Percentiles rank a stretch among this genome's conserved stretches.
phyloP scores from a whole-genome alignment of 2,888 invertebrate species.

The Enchytraeus crypticus region DNA sequence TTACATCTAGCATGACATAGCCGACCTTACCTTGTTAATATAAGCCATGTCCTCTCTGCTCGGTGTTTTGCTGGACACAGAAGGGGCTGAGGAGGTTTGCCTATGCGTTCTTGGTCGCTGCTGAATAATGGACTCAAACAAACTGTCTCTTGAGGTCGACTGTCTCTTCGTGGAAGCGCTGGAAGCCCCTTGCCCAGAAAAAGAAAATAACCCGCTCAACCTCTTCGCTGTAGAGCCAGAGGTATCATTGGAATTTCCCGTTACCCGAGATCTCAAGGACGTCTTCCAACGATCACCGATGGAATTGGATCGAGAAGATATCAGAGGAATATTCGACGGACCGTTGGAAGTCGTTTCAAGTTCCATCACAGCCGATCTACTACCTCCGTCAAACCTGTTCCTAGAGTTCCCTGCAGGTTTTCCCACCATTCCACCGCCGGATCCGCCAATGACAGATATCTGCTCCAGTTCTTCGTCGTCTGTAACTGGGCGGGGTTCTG shows the following conservation, averaged over 20 bases:
- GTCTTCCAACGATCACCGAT: not conserved
- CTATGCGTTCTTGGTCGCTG: not conserved
- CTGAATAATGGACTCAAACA: not conserved
- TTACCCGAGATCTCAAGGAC: not conserved
- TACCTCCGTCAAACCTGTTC: no score
- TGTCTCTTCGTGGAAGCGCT: not conserved
- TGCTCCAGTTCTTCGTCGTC: conserved; percentile 57
- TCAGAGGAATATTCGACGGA: not conserved
- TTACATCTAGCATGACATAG: no score
- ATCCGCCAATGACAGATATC: conserved; percentile 56
- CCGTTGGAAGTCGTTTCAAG: not conserved
- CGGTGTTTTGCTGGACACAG: not conserved
- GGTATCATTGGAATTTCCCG: no score
- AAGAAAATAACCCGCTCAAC: not conserved
- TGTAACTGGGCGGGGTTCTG: conserved; percentile 29
- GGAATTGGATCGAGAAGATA: not conserved
- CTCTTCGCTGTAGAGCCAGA: no score
- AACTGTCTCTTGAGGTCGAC: not conserved
- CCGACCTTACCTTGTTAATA: not conserved
- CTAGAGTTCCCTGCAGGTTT: not conserved
- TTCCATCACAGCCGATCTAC: no score
- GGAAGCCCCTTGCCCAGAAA: not conserved
- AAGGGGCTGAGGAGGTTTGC: not conserved
- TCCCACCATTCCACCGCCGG: not conserved
- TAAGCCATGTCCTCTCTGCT: not conserved